phyloP scores from a whole-genome alignment of 2,888 invertebrate species.

The Mactromeris polynyma region DNA sequence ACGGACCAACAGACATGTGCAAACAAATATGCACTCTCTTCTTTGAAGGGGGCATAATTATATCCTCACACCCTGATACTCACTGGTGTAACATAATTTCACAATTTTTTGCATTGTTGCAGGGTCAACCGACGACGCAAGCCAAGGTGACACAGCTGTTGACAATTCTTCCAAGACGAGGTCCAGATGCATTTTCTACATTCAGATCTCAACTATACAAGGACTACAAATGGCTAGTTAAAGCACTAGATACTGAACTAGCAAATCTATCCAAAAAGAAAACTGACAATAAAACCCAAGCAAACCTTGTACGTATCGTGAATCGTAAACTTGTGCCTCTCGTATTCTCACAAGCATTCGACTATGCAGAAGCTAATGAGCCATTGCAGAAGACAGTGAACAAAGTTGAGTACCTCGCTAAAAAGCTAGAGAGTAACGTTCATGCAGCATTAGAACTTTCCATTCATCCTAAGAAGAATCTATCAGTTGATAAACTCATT shows the following conservation, averaged over 20 bases:
- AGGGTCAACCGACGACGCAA: slow-evolving; percentile 43
- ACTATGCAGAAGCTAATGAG: slow-evolving; percentile 11
- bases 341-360: slow-evolving; percentile 12
- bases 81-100: too few species aligned
- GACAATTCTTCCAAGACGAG: slow-evolving; percentile 46
- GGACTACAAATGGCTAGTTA: slow-evolving; percentile 53
- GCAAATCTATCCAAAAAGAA: not conserved
- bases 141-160: slow-evolving; percentile 50
- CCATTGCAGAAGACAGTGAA: not conserved
- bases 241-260: slow-evolving; percentile 25
- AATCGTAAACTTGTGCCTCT: slow-evolving; percentile 26
- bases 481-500: slow-evolving; percentile 17
- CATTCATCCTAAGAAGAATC: not conserved
- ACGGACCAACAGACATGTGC: too few species aligned
- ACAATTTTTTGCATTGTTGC: not conserved
- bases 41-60: too few species aligned
- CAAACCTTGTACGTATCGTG: not conserved
- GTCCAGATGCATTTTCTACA: slow-evolving; percentile 49
- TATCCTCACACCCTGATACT: too few species aligned
- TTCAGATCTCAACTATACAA: slow-evolving; percentile 43
- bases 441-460: not conserved
- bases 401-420: slow-evolving; percentile 15
- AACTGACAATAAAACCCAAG: not conserved
- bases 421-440: slow-evolving; percentile 8
- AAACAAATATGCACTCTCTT: too few species aligned